phyloP scores from a whole-genome alignment of 2,113 vertebrate genomes.

The Amphilophus citrinellus region DNA sequence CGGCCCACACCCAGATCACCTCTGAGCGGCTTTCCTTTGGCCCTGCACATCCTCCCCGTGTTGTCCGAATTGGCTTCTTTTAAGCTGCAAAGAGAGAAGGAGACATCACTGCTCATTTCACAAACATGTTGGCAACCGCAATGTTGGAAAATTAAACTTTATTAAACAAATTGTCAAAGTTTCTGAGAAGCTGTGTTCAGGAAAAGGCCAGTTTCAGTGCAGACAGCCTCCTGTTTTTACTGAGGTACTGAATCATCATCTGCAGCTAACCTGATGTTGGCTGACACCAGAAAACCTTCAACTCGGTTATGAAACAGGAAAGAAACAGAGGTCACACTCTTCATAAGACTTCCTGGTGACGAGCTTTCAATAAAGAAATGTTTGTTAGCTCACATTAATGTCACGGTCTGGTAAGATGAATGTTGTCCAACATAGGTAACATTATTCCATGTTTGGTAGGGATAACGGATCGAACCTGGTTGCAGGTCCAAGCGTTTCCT shows the following conservation, averaged over 20 bases:
- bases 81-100: constrained; percentile 15
- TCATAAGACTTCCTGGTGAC: neutral
- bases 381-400: neutral
- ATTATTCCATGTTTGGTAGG: neutral
- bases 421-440: neutral
- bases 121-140: constrained; percentile 30
- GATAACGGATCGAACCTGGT: neutral
- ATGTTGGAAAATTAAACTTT: constrained; percentile 42
- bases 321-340: neutral
- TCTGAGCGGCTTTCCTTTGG: constrained; percentile 35
- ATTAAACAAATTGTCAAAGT: constrained; percentile 32
- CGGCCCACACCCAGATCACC: constrained; percentile 51
- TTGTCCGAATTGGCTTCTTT: constrained; percentile 25
- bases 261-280: neutral
- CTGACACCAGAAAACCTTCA: neutral
- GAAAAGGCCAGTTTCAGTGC: neutral
- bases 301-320: neutral
- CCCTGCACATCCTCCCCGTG: neutral
- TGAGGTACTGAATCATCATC: neutral
- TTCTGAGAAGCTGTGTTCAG: neutral
- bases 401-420: neutral
- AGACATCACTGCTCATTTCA: constrained; percentile 42
- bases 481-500: neutral
- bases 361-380: neutral
- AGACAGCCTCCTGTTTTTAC: neutral